These are phyloP conservation scores for Bilobella aurantiaca DNA, from an alignment of 1,140 invertebrate genomes.

Conservation along the genomic window DNA sequence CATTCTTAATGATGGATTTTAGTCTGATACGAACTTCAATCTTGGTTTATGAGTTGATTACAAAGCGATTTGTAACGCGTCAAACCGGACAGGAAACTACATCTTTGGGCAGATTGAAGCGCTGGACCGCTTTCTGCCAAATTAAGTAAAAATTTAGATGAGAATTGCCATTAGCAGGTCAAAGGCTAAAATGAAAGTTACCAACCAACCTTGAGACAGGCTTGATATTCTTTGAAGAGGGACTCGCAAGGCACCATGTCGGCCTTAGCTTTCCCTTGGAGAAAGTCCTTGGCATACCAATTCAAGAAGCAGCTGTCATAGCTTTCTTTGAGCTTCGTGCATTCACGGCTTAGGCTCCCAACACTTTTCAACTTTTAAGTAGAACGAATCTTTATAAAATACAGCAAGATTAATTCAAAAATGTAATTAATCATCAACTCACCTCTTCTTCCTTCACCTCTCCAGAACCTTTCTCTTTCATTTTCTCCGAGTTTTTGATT, in stretches of 20 bases:
- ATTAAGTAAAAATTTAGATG: background rate
- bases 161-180: background rate
- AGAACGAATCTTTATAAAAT: background rate
- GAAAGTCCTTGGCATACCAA: background rate
- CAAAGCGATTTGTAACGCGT: no score
- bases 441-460: no score
- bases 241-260: background rate
- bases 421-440: no score
- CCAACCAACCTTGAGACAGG: background rate
- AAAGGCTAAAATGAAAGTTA: background rate
- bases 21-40: no score
- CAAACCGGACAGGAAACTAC: no score
- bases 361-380: background rate
- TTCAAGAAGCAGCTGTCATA: constrained; percentile 3
- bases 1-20: no score
- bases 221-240: background rate
- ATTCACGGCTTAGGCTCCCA: background rate
- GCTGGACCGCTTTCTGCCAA: no score
- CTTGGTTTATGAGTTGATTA: no score
- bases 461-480: no score
- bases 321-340: background rate
- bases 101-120: no score
- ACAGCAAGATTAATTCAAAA: background rate
- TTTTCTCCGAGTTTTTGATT: no score
- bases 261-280: background rate